Base-by-base conservation (phyloP, 2,888 invertebrate genomes). In the Melanargia galathea region DNA sequence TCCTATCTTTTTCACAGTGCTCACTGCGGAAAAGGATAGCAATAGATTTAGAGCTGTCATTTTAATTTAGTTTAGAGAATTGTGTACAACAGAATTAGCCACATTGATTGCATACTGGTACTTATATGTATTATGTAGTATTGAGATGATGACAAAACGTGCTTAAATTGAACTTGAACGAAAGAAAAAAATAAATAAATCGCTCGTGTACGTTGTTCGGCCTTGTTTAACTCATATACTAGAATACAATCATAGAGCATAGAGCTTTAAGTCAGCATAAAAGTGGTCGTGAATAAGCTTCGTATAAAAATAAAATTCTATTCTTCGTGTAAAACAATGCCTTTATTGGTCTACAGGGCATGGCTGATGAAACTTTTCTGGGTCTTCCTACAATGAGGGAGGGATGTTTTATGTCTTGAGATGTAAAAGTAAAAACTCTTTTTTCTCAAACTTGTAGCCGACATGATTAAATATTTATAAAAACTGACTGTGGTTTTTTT, bases 281-380 rank as follows among this genome's bases (percentile, higher is more conserved):
- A 61, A 35, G 40, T 40, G 54, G 48, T 56, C 40, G 11, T 49
- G 43, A 62, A 56, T 57, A 62, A 62, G 51, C 48, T 40, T 58
- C 26, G 40, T 58, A 61, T 57, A 62, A 61, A 65, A 65, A 33
- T 60, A 51, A 46, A 63, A 59, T 48, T 67, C 51, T 46, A 60
- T 63, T 65, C 59, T 56, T 55, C 38, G 56, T 60, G 62, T 62
- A 68, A 66, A 66, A 59, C 64, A 66, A 64, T 68, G 60, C 59
- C 51, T 68, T 66, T 68, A 64, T 68, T 61, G 59, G 66, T 63
- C 68, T 63, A 51, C 62, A 56, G 66, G 64, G 66, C 38, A 30
- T 45, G 60, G 43, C 65, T 56, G 62, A 62, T 64, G 62, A 66
- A 68, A 66, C 46, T 64, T 64, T 60, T 45, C 60, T 49, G 52